These are phyloP conservation scores for Ophraella communa DNA, from an alignment of 2,888 invertebrate genomes.

Conservation along the genomic window DNA sequence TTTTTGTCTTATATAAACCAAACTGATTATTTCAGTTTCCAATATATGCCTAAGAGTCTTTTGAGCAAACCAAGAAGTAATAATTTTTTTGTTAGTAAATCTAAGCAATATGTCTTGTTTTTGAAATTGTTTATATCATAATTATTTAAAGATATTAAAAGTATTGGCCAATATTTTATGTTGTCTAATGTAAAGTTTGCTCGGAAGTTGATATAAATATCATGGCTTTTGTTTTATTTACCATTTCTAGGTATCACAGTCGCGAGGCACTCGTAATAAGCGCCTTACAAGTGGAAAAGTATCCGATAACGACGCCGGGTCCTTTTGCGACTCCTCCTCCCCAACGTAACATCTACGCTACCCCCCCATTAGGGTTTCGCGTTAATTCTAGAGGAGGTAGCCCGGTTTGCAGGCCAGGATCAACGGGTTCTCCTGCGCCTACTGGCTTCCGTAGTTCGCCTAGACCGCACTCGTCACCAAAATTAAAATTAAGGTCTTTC, in stretches of 20 bases:
- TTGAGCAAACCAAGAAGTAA: neutral
- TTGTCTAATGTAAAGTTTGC: neutral
- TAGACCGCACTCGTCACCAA: constrained; percentile 82
- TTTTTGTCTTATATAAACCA: too few relatives aligned
- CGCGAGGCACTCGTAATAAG: constrained; percentile 92
- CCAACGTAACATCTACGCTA: constrained; percentile 69
- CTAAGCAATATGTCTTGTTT: too few relatives aligned
- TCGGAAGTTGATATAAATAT: neutral
- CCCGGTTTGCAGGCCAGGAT: constrained; percentile 67
- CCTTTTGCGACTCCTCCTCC: constrained; percentile 78
- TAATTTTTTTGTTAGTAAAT: too few relatives aligned
- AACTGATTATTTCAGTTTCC: neutral
- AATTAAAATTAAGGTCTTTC: constrained; percentile 88
- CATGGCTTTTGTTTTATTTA: constrained; percentile 36
- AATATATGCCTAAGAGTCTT: neutral
- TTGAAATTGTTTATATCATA: too few relatives aligned
- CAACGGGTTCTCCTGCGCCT: constrained; percentile 66
- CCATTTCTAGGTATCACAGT: constrained; percentile 81
- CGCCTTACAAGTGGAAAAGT: constrained; percentile 91
- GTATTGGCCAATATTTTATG: too few relatives aligned
- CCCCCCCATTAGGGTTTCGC: constrained; percentile 67
- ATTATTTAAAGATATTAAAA: neutral
- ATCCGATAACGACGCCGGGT: constrained; percentile 88
- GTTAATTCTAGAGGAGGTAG: constrained; percentile 59
- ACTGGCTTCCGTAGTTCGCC: constrained; percentile 66